Conservation (phyloP, 1,140 invertebrate genomes). For the Pantala flavescens region DNA sequence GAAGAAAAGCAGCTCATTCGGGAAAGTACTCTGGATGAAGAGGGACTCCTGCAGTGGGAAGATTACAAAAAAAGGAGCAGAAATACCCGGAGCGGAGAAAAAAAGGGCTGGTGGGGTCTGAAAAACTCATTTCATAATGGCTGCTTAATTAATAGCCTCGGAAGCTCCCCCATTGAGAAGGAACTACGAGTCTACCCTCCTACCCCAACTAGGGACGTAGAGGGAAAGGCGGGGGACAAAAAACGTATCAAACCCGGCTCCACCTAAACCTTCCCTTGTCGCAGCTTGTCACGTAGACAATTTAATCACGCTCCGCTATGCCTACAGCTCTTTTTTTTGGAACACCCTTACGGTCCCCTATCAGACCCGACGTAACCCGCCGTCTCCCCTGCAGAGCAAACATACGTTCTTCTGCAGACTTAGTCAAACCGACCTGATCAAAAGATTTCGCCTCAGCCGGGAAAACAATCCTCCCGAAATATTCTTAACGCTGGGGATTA, state of each 20-base stretch:
- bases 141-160: neutral
- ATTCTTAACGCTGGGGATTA: neutral
- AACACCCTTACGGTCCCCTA: neutral
- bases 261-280: neutral
- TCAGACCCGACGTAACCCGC: neutral
- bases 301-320: neutral
- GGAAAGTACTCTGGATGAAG: too few species aligned
- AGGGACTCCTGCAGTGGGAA: too few species aligned
- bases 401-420: neutral
- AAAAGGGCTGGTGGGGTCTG: too few species aligned
- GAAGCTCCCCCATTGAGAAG: neutral
- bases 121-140: constrained; percentile 4
- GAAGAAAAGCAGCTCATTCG: too few species aligned
- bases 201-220: neutral
- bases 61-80: too few species aligned
- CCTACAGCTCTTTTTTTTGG: neutral
- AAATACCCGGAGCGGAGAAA: too few species aligned
- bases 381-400: neutral
- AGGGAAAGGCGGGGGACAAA: neutral
- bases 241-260: neutral
- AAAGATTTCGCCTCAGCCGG: neutral
- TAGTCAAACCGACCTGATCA: neutral
- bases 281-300: neutral
- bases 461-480: neutral
- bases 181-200: neutral